phyloP scores from a whole-genome alignment of 2,113 vertebrate species.

The Salvelinus sp. region DNA sequence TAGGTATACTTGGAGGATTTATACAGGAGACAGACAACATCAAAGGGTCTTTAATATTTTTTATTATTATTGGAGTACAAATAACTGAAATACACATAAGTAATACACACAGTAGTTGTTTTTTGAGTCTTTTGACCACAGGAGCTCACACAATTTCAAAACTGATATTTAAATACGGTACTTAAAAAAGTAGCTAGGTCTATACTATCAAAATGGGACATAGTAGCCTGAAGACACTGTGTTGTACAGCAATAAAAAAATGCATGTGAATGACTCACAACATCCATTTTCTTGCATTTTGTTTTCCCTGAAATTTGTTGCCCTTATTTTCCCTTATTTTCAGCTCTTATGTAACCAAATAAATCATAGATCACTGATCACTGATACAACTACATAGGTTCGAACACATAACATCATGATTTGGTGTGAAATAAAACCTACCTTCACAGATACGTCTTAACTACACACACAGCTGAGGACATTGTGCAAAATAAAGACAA shows the following conservation, averaged over 20 bases:
- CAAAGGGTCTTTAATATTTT: neutral
- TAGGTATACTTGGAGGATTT: neutral
- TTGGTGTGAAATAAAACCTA: slow-evolving; percentile 56
- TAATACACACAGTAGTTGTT: neutral
- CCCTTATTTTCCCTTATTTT: neutral
- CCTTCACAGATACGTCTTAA: slow-evolving; percentile 58
- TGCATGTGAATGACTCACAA: neutral
- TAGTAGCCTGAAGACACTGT: neutral
- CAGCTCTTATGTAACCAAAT: neutral
- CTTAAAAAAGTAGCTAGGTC: neutral
- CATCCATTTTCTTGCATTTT: neutral
- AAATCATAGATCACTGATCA: neutral
- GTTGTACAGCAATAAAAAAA: neutral
- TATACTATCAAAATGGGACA: neutral
- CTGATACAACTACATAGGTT: slow-evolving; percentile 1
- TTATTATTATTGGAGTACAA: slow-evolving; percentile 1
- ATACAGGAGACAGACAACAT: neutral
- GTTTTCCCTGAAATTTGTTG: neutral
- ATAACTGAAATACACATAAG: neutral
- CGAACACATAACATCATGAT: slow-evolving; percentile 34
- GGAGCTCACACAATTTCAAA: neutral
- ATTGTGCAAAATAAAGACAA: slow-evolving; percentile 69
- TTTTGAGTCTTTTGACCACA: neutral
- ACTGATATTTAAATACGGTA: neutral
- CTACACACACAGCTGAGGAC: slow-evolving; percentile 44